phyloP scores from a whole-genome alignment of 2,888 invertebrate species.

The Plebejus melissa region DNA sequence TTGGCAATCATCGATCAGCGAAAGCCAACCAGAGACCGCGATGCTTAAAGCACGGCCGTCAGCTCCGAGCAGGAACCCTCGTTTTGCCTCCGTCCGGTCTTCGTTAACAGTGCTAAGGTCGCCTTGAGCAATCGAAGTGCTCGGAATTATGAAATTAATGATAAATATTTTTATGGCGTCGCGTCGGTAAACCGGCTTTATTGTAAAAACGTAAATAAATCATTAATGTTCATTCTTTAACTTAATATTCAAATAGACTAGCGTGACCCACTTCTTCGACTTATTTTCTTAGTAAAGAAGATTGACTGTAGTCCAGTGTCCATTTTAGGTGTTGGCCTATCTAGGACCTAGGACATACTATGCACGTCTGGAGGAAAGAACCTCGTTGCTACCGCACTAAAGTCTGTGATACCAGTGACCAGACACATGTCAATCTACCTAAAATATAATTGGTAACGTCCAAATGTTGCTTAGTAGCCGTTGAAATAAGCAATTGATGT shows the following conservation, averaged over 20 bases:
- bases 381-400: background rate
- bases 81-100: background rate
- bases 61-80: background rate
- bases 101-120: background rate
- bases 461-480: background rate
- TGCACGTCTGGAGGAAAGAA: background rate
- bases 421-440: background rate
- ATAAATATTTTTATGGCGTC: slow-evolving; percentile 1
- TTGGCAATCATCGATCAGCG: background rate
- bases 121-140: background rate
- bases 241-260: background rate
- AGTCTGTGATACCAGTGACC: background rate
- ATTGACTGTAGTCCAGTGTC: background rate
- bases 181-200: background rate
- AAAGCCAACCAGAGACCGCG: background rate
- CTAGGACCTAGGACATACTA: background rate
- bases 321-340: background rate
- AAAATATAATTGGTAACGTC: background rate
- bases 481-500: too few relatives aligned
- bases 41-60: background rate
- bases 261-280: background rate
- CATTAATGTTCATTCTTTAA: background rate
- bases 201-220: background rate
- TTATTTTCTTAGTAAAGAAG: background rate
- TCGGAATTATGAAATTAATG: background rate